Evolutionary conservation across 1,140 invertebrate species (phyloP), one percentile per base, ranked within the genome.

Genomic region (Zaprionus africanus): DNA sequence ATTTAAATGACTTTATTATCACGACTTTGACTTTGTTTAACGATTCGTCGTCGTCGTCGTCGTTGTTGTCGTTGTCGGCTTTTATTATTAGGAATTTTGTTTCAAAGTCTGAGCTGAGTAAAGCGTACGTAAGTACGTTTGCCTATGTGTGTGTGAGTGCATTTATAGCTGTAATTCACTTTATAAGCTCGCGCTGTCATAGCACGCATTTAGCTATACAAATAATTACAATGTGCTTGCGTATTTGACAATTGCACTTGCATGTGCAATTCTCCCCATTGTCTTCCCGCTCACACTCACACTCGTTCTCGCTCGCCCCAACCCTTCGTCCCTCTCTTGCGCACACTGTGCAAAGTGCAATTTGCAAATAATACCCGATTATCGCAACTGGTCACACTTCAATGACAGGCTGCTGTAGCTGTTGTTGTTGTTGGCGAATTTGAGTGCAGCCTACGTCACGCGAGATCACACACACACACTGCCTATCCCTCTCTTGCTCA

Each of bases 291-390:
- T 53, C 13, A 17, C 41, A 28, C 41, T 57, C 34, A 6, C 34
- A 34, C 13, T 46, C 34, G 7, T 31, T 5, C 9, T 38, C 13
- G 5, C 13, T 41, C 15, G 13, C 36, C 13, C 12, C 36, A 5
- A 38, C 36, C 15, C 7, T 43, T 17, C 5, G 11, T 22, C 43
- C 15, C 19, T 12, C 58, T 60, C 31, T 24, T 12, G 31, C 34
- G 28, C 49, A 54, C 41, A 28, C 51, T 63, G 82, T 79, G 62
- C 82, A 85, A 86, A 86, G 82, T 86, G 76, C 82, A 85, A 79
- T 82, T 62, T 74, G 60, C 54, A 76, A 79, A 72, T 79, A 85
- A 79, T 73, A 66, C 53, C 54, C 49, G 36, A 74, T 85, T 71
- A 85, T 78, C 78, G 56, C 56, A 17, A 46, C 71, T 73, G 64